Percentiles rank a stretch among this genome's conserved stretches.
These are phyloP conservation scores for Ceratosolen solmsi DNA, from an alignment of 1,140 invertebrate genomes.

Conservation along the genomic window DNA sequence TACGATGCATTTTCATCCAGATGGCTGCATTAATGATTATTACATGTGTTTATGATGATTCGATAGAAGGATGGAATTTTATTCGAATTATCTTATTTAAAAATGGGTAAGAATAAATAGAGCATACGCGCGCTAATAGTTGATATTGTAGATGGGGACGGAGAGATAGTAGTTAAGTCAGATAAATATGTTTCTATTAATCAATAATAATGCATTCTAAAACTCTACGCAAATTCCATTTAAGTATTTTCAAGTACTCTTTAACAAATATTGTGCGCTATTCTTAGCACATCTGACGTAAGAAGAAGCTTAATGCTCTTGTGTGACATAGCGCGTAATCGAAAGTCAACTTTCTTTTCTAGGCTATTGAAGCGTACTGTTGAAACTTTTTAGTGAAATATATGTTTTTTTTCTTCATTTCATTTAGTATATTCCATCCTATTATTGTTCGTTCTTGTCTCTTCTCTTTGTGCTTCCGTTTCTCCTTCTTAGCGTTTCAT, in stretches of 20 bases:
- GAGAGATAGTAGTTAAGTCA: no score
- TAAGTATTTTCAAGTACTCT: not conserved
- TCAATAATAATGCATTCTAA: not conserved
- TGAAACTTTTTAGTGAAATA: not conserved
- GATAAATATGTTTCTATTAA: no score
- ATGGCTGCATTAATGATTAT: no score
- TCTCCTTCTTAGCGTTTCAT: not conserved
- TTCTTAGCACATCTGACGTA: conserved; percentile 1
- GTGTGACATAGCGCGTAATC: conserved; percentile 6
- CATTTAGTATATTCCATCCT: not conserved
- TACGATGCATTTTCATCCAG: no score
- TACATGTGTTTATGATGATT: no score
- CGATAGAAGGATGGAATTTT: no score
- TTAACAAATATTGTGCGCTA: not conserved
- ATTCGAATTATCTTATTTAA: no score
- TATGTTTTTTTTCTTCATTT: not conserved
- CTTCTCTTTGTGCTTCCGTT: not conserved
- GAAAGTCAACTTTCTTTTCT: not conserved
- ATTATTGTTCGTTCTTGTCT: not conserved
- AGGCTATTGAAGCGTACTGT: not conserved
- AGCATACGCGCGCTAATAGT: no score
- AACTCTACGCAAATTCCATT: not conserved
- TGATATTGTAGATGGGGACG: no score
- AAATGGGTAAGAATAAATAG: no score
- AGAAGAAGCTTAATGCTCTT: not conserved